Percentiles rank a stretch among this genome's conserved stretches.
These are phyloP conservation scores for Cololabis saira DNA, from an alignment of 2,113 vertebrate genomes.

Conservation along the genomic window DNA sequence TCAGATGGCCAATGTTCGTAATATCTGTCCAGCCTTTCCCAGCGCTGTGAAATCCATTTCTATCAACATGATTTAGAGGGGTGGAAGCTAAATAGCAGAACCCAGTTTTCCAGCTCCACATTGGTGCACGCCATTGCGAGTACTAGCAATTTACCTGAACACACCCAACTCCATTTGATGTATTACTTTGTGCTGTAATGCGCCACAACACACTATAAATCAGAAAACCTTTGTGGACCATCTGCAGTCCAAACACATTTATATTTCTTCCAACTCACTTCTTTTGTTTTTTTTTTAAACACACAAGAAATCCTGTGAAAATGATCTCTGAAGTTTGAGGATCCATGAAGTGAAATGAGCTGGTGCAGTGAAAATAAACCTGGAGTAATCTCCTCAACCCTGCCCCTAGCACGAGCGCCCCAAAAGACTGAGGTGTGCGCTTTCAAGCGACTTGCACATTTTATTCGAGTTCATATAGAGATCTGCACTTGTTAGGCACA, in stretches of 20 bases:
- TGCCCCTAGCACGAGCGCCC: constrained; percentile 16
- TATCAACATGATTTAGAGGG: constrained; percentile 67
- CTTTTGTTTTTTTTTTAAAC: constrained; percentile 37
- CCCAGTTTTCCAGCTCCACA: constrained; percentile 34
- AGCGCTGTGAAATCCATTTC: constrained; percentile 53
- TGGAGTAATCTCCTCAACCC: constrained; percentile 20
- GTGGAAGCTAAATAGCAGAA: constrained; percentile 53
- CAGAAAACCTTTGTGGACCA: constrained; percentile 72
- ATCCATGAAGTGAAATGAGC: constrained; percentile 42
- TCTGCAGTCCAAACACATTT: constrained; percentile 68
- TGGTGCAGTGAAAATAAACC: constrained; percentile 34
- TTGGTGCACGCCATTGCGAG: constrained; percentile 21
- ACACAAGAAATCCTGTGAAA: constrained; percentile 54
- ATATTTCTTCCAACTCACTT: constrained; percentile 54
- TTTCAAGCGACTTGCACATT: constrained; percentile 37
- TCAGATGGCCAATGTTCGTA: constrained; percentile 23
- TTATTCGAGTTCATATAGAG: constrained; percentile 41
- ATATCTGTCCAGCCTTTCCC: constrained; percentile 31
- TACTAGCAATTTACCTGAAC: constrained; percentile 63
- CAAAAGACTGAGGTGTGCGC: constrained; percentile 36
- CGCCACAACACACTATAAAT: constrained; percentile 74
- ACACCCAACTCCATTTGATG: constrained; percentile 65
- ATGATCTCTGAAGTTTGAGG: constrained; percentile 47
- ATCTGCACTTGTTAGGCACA: constrained; percentile 45
- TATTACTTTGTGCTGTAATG: constrained; percentile 70